Evolutionary conservation across 2,113 vertebrate species (phyloP).

Genomic region (Brachypodius melanocephalos): DNA sequence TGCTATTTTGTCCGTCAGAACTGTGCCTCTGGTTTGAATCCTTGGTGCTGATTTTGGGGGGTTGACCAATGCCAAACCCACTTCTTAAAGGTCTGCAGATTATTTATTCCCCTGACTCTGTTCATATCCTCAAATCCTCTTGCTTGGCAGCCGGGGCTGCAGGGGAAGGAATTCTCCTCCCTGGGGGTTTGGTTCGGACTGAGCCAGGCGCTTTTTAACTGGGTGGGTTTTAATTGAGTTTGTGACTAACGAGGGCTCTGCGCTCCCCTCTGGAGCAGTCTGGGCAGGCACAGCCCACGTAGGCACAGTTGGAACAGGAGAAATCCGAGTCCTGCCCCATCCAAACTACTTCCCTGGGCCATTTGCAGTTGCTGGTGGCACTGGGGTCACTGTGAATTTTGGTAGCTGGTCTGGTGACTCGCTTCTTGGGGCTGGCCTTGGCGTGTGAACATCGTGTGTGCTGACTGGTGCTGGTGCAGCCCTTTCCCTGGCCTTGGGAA

Average conservation of each 20-base stretch:
- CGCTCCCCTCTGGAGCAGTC: not conserved
- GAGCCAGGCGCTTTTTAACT: not conserved
- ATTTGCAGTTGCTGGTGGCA: not conserved
- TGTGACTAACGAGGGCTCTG: not conserved
- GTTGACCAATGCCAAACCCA: constrained; percentile 39
- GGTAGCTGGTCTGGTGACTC: not conserved
- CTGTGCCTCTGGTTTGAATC: constrained; percentile 40
- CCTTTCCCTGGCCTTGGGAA: not conserved
- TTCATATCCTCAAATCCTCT: not conserved
- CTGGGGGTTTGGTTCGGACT: not conserved
- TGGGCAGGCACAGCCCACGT: not conserved
- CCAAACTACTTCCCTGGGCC: not conserved
- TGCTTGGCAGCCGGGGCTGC: not conserved
- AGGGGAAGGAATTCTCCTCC: not conserved
- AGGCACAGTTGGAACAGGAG: not conserved
- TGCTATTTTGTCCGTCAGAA: constrained; percentile 52
- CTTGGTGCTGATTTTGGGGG: constrained; percentile 54
- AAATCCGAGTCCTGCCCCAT: not conserved
- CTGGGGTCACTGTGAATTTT: not conserved
- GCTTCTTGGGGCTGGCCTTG: not conserved
- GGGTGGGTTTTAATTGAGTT: not conserved
- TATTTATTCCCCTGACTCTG: not conserved
- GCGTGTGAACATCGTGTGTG: not conserved
- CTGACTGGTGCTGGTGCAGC: not conserved
- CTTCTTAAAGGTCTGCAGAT: not conserved